Conservation (phyloP, 2,113 vertebrate species). For the Hypocryptadius cinnamomeus region DNA sequence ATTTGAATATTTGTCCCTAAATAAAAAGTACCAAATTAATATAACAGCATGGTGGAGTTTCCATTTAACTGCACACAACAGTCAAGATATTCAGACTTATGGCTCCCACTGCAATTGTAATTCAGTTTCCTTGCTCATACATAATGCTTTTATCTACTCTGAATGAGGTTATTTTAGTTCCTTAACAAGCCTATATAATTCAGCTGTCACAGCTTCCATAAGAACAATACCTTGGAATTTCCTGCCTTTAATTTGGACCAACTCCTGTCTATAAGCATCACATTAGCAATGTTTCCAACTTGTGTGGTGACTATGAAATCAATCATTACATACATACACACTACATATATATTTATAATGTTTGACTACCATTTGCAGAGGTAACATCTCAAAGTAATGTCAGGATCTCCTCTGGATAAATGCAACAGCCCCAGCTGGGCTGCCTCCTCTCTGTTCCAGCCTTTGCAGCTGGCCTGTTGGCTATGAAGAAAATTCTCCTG, state of each 20-base stretch:
- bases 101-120: slow-evolving; percentile 18
- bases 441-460: neutral
- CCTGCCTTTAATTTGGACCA: slow-evolving; percentile 35
- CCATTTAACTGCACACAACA: neutral
- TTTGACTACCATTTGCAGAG: neutral
- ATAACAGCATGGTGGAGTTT: neutral
- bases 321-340: neutral
- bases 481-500: neutral
- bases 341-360: neutral
- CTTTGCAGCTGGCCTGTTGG: neutral
- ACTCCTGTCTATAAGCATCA: neutral
- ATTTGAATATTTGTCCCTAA: neutral
- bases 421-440: neutral
- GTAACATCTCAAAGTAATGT: neutral
- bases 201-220: slow-evolving; percentile 39
- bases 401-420: neutral
- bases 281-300: neutral
- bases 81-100: slow-evolving; percentile 26
- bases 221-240: slow-evolving; percentile 41
- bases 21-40: slow-evolving; percentile 8
- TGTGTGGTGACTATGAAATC: neutral
- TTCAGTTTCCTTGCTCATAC: slow-evolving; percentile 24
- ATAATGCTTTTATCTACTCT: slow-evolving; percentile 37
- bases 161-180: slow-evolving; percentile 48
- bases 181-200: slow-evolving; percentile 45